Percentiles rank a stretch among this genome's conserved stretches.
Evolutionary conservation across 2,113 vertebrate species (phyloP).

Genomic region (Protobothrops mucrosquamatus): DNA sequence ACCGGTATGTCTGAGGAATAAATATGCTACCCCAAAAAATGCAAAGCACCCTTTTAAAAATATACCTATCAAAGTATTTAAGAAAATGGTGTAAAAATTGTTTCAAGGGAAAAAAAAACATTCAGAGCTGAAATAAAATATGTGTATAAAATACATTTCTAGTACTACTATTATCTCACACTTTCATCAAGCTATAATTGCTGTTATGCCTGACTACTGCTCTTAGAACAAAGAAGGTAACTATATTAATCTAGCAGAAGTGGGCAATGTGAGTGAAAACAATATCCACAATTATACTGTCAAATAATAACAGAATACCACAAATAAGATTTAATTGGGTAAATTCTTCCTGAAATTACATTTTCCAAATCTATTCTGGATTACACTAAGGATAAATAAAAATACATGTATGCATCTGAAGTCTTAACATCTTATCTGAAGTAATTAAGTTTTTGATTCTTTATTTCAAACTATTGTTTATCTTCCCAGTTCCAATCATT

Average conservation of each 20-base stretch:
- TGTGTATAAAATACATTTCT: neutral
- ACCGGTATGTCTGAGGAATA: neutral
- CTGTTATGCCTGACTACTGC: neutral
- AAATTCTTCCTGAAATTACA: neutral
- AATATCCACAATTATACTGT: neutral
- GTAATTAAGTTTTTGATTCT: neutral
- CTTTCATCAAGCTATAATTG: neutral
- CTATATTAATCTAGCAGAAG: neutral
- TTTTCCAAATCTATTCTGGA: neutral
- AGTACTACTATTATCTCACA: no score
- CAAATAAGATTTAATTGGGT: neutral
- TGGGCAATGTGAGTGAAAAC: neutral
- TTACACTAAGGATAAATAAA: neutral
- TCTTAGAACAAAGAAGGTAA: conserved; percentile 5
- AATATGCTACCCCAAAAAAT: no score
- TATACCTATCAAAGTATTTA: neutral
- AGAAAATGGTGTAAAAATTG: neutral
- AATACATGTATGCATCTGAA: neutral
- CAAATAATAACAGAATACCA: neutral
- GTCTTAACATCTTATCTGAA: neutral
- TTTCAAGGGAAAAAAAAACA: neutral
- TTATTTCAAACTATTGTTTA: neutral
- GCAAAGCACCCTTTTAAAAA: neutral
- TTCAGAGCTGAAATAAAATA: neutral
- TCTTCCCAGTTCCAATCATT: neutral